Conservation (phyloP, 53 echinoderm and acorn worm genomes). For the Henricia sp. region DNA sequence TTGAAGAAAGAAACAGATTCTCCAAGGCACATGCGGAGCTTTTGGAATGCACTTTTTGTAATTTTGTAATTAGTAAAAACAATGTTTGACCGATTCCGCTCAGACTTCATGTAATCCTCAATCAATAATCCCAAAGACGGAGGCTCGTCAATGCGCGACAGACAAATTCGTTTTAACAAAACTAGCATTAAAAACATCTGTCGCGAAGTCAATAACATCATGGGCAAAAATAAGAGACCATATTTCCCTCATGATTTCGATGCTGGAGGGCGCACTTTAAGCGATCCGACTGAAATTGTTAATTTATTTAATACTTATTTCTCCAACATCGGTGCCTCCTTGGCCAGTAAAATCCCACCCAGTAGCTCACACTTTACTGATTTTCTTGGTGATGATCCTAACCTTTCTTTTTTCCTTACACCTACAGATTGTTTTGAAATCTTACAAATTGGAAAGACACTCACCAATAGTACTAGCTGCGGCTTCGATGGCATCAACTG, state of each 20-base stretch:
- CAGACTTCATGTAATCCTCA: no score
- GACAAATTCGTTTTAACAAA: no score
- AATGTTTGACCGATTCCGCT: no score
- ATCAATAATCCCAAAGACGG: no score
- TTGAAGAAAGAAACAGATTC: no score
- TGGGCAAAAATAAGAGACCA: neutral
- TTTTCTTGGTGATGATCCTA: neutral
- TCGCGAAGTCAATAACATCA: neutral
- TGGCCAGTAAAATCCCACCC: slow-evolving; percentile 1
- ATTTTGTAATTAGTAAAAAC: no score
- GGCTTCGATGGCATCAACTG: neutral
- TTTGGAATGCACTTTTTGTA: no score
- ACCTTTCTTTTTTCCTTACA: neutral
- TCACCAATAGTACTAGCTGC: neutral
- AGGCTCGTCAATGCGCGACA: no score
- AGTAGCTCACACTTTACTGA: neutral
- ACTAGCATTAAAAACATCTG: slow-evolving; percentile 6
- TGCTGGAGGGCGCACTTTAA: neutral
- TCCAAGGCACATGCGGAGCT: no score
- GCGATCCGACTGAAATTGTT: neutral
- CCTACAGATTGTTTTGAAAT: neutral
- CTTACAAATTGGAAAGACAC: slow-evolving; percentile 4
- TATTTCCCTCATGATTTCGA: neutral
- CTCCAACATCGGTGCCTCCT: no score
- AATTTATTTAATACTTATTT: slow-evolving; percentile 1